These are phyloP conservation scores for Seladonia tumulorum DNA, from an alignment of 2,888 invertebrate genomes.

Conservation along the genomic window DNA sequence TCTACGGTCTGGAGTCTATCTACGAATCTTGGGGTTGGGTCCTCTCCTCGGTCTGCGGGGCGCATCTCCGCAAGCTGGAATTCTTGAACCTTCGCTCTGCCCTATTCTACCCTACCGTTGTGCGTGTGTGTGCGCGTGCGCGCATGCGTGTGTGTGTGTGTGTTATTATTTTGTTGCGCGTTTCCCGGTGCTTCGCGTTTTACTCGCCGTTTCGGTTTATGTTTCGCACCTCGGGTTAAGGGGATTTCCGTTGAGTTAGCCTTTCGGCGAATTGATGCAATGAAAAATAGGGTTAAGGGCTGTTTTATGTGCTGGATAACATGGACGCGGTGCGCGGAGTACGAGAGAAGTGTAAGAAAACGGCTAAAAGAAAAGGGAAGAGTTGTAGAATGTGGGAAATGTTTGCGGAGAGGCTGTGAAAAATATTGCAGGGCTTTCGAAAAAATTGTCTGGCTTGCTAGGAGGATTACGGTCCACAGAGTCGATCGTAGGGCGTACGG, in stretches of 20 bases:
- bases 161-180: conserved; percentile 1
- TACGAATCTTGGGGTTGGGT: not conserved
- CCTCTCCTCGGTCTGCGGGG: not conserved
- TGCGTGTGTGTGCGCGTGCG: too few relatives aligned
- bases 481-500: too few relatives aligned
- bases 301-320: not conserved
- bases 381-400: too few relatives aligned
- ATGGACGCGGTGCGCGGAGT: too few relatives aligned
- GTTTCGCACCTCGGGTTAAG: not conserved
- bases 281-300: not conserved
- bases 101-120: not conserved
- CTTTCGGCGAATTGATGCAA: not conserved
- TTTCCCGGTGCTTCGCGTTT: not conserved
- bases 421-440: too few relatives aligned
- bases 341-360: too few relatives aligned
- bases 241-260: not conserved
- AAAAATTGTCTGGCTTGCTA: too few relatives aligned
- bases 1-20: conserved; percentile 9
- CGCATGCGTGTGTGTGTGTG: not conserved
- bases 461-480: too few relatives aligned
- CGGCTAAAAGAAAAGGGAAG: too few relatives aligned
- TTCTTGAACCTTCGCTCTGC: not conserved
- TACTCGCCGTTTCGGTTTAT: not conserved
- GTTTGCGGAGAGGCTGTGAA: too few relatives aligned
- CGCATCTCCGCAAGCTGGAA: not conserved